phyloP scores from a whole-genome alignment of 2,888 invertebrate species.

The Pyrocoelia pectoralis region DNA sequence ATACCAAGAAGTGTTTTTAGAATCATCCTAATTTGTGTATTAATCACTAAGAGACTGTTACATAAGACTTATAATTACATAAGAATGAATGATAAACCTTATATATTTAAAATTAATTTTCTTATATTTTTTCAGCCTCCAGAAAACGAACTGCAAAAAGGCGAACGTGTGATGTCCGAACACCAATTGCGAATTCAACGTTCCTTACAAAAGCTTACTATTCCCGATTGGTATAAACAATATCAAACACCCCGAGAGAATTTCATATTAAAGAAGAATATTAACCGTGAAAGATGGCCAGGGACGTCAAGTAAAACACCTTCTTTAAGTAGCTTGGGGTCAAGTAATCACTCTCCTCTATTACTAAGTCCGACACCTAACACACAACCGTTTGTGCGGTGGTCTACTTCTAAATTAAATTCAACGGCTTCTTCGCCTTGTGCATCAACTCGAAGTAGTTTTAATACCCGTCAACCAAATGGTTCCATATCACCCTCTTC shows the following conservation, averaged over 20 bases:
- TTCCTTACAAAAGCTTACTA: constrained; percentile 91
- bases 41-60: too few species aligned
- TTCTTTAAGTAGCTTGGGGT: constrained; percentile 79
- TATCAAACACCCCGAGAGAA: constrained; percentile 79
- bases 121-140: constrained; percentile 74
- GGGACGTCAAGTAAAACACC: constrained; percentile 79
- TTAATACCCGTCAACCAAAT: constrained; percentile 69
- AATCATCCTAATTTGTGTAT: too few species aligned
- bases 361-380: constrained; percentile 57
- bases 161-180: constrained; percentile 87
- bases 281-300: constrained; percentile 59
- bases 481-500: constrained; percentile 71
- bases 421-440: constrained; percentile 78
- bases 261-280: constrained; percentile 79
- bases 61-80: too few species aligned
- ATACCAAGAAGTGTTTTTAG: too few species aligned
- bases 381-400: constrained; percentile 66
- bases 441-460: constrained; percentile 76
- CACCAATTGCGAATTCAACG: constrained; percentile 93
- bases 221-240: constrained; percentile 91
- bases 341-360: constrained; percentile 53
- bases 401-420: constrained; percentile 80
- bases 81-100: too few species aligned
- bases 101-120: background rate
- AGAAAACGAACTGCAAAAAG: constrained; percentile 92